A percentile compares a stretch with the other conserved stretches of the same genome.
phyloP scores from a whole-genome alignment of 2,888 invertebrate species.

The Uropetala carovei region DNA sequence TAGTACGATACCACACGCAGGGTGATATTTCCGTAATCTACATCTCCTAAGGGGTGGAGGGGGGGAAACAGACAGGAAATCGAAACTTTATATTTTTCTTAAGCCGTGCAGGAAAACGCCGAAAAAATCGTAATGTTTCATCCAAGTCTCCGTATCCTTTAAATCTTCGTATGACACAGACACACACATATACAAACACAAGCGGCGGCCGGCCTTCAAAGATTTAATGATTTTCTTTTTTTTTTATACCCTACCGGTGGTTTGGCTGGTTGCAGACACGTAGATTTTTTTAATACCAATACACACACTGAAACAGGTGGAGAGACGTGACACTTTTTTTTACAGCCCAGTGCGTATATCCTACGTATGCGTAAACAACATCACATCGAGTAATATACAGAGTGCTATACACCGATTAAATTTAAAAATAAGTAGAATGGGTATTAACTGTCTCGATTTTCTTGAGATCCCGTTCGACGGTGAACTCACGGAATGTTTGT shows the following conservation, averaged over 20 bases:
- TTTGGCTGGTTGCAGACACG: background rate
- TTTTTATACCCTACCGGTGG: no score
- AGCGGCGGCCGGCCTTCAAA: no score
- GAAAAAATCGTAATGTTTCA: background rate
- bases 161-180: background rate
- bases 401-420: background rate
- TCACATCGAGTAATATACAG: background rate
- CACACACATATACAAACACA: background rate
- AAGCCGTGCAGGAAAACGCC: background rate
- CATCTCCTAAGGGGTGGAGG: background rate
- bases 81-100: background rate
- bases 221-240: no score
- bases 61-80: background rate
- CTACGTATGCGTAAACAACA: background rate
- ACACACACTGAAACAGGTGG: constrained; percentile 1
- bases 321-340: background rate
- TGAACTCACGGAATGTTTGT: background rate
- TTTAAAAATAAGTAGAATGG: background rate
- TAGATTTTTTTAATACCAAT: background rate
- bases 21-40: background rate
- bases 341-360: background rate
- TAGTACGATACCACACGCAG: background rate
- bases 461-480: background rate
- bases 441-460: background rate
- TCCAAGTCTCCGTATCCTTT: background rate